These are phyloP conservation scores for Ctenomys sociabilis DNA, from an alignment of 2,113 vertebrate species.

Conservation along the genomic window DNA sequence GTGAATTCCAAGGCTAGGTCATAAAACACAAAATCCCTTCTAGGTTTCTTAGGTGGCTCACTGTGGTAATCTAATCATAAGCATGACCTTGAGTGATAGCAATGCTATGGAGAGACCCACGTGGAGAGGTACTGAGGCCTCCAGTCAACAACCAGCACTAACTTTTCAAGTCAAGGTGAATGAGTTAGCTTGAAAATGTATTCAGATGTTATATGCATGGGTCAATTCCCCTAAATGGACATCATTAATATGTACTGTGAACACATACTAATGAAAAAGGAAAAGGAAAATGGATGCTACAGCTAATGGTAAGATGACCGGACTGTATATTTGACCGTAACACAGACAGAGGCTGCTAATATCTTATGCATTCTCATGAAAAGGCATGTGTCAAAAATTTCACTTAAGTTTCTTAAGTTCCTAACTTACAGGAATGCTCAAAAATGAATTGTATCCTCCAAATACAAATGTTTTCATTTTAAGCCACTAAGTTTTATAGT, in stretches of 20 bases:
- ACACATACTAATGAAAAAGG: neutral
- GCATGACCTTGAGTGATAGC: neutral
- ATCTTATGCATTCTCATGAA: neutral
- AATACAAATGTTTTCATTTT: neutral
- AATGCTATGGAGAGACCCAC: neutral
- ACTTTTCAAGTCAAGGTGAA: neutral
- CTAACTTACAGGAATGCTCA: neutral
- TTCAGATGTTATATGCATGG: neutral
- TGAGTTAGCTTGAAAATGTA: neutral
- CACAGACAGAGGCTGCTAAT: neutral
- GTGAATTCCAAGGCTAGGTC: neutral
- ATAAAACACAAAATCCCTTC: neutral
- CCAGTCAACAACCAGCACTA: slow-evolving; percentile 23
- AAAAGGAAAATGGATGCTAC: neutral
- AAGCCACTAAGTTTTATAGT: neutral
- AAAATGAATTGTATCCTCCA: neutral
- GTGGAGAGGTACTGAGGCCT: neutral
- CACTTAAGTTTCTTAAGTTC: neutral
- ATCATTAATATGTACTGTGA: neutral
- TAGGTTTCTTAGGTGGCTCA: neutral
- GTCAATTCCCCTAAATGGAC: neutral
- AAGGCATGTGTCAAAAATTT: neutral
- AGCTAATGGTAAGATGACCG: neutral
- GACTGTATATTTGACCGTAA: neutral
- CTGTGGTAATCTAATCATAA: neutral